Base-by-base conservation (phyloP, 2,888 invertebrate genomes). In the Nemotelus nigrinus region DNA sequence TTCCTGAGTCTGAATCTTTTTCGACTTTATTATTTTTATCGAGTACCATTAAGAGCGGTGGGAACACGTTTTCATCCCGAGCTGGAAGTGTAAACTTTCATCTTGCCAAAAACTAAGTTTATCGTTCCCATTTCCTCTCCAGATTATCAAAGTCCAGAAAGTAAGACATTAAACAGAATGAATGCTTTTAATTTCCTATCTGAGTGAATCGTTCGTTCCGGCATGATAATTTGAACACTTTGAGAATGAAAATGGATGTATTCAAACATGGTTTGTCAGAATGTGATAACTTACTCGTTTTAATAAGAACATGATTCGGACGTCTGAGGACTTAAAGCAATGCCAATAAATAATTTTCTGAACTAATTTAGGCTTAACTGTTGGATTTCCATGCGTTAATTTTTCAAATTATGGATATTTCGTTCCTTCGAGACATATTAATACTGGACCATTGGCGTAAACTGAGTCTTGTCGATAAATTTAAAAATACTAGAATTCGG, bases 161-260 rank as follows among this genome's bases (percentile, higher is more conserved):
- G 71, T 47, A 72, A 72, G 71, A 72, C 71, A 72, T 72, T 72
- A 72, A 72, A 72, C 45, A 58, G 71, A 72, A 72, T 72, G 71
- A 25, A 72, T 72, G 71, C 57, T 58, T 72, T 72, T 72, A 72
- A 72, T 72, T 72, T 72, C 71, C 55, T 72, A 72, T 72, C 71
- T 58, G 58, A 43, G 48, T n/a, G 67, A 68, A 68, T 50, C 67
- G 48, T 68, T 65, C 39, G 25, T 25, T 25, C 25, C 25, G 25
- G 25, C 7, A 58, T 45, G 58, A 72, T 72, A 45, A 57, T 72
- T 72, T 5, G 39, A 58, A 58, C 43, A 72, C 58, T 57, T 58
- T 72, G 71, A 72, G 71, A 57, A 57, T 57, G 67, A 25, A 39
- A 67, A 48, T 48, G 67, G 47, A 25, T 48, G 47, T 67, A 7